Evolutionary conservation across 2,113 vertebrate species (phyloP).

Genomic region (Brevimyrus niger): DNA sequence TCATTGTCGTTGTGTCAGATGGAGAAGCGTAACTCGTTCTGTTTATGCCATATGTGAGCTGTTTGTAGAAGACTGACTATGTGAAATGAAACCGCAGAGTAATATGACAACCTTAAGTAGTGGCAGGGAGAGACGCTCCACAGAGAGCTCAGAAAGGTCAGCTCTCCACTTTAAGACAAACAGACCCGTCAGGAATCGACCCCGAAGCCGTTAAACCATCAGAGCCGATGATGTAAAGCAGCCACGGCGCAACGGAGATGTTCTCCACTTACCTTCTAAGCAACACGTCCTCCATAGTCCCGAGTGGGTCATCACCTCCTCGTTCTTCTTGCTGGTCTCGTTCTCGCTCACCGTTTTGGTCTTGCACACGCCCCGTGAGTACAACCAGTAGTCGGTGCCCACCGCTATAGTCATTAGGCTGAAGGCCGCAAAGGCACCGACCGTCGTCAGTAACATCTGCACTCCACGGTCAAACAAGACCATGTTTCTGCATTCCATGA

Average conservation of each 20-base stretch:
- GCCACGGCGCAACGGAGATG: not conserved
- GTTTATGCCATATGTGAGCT: not conserved
- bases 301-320: conserved; percentile 99
- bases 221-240: not conserved
- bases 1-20: not conserved
- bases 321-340: conserved; percentile 99
- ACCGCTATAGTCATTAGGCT: conserved; percentile 99
- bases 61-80: not conserved
- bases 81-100: not conserved
- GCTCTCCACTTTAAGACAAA: not conserved
- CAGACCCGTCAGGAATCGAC: not conserved
- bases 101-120: not conserved
- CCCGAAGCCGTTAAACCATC: not conserved
- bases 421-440: conserved; percentile 99
- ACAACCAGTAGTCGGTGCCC: conserved; percentile 99
- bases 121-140: not conserved
- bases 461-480: conserved; percentile 99
- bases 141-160: not conserved
- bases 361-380: conserved; percentile 97
- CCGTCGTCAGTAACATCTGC: conserved; percentile 99
- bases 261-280: conserved; percentile 79
- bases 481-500: conserved; percentile 99
- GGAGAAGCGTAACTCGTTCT: not conserved
- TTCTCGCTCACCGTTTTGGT: conserved; percentile 93
- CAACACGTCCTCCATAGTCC: conserved; percentile 99